Percentiles rank a stretch among this genome's conserved stretches.
These are phyloP conservation scores for Solea senegalensis DNA, from an alignment of 2,113 vertebrate genomes.

Conservation along the genomic window DNA sequence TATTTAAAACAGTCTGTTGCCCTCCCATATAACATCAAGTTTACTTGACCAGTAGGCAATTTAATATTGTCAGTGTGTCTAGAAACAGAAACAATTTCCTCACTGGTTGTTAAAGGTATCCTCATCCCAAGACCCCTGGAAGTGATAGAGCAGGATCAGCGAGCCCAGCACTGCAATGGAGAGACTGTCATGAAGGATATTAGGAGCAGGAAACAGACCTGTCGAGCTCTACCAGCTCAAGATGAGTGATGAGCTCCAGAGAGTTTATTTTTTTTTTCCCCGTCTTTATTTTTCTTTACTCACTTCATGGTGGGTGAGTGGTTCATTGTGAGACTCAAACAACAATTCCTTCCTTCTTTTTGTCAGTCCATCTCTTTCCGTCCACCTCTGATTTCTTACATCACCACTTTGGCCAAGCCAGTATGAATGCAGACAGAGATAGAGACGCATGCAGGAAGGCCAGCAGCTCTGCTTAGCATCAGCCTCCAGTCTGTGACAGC, in stretches of 20 bases:
- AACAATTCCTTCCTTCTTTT: constrained; percentile 28
- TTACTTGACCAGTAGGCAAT: constrained; percentile 19
- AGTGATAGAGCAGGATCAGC: constrained; percentile 70
- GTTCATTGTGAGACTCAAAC: constrained; percentile 69
- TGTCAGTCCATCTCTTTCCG: constrained; percentile 23
- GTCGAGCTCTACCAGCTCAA: constrained; percentile 66
- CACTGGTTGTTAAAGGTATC: constrained; percentile 48
- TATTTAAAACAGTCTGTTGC: neutral
- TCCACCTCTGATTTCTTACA: constrained; percentile 65
- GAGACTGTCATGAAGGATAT: constrained; percentile 82
- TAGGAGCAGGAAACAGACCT: constrained; percentile 76
- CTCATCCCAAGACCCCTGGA: constrained; percentile 55
- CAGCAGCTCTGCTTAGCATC: constrained; percentile 75
- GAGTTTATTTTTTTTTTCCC: constrained; percentile 53
- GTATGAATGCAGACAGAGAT: constrained; percentile 74
- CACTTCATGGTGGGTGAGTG: constrained; percentile 66
- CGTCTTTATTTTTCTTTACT: constrained; percentile 28
- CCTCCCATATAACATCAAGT: constrained; percentile 19
- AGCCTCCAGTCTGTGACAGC: constrained; percentile 76
- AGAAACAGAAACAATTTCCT: constrained; percentile 49
- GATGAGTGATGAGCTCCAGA: constrained; percentile 79
- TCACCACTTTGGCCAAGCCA: constrained; percentile 53
- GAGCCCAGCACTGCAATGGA: constrained; percentile 71
- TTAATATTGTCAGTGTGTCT: constrained; percentile 6
- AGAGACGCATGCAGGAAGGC: constrained; percentile 77